Conservation (phyloP, 2,797 vertebrate genomes). For the Apogon hyalosoma region DNA sequence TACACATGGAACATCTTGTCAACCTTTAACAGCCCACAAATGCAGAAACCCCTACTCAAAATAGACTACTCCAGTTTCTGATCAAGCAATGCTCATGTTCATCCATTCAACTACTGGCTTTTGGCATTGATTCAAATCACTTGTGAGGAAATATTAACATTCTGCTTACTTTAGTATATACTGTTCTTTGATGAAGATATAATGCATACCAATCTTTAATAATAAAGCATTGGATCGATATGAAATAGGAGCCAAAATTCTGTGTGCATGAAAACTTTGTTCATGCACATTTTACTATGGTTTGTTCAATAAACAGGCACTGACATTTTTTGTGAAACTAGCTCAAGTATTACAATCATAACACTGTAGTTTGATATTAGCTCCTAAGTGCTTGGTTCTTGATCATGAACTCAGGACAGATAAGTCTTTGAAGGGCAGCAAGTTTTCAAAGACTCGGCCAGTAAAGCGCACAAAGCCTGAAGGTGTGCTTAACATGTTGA, state of each 20-base stretch:
- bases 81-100: neutral
- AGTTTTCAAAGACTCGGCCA: slow-evolving; percentile 73
- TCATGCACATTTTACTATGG: slow-evolving; percentile 62
- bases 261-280: slow-evolving; percentile 51
- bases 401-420: slow-evolving; percentile 58
- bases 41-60: slow-evolving; percentile 17
- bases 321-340: slow-evolving; percentile 48
- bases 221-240: slow-evolving; percentile 51
- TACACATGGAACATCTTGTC: neutral
- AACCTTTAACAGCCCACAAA: slow-evolving; percentile 26
- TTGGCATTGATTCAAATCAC: slow-evolving; percentile 21
- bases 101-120: slow-evolving; percentile 12
- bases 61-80: slow-evolving; percentile 10
- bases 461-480: slow-evolving; percentile 51
- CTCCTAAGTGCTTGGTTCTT: slow-evolving; percentile 54
- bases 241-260: slow-evolving; percentile 45
- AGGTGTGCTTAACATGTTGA: slow-evolving; percentile 68
- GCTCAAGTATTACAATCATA: slow-evolving; percentile 58
- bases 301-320: slow-evolving; percentile 59
- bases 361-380: slow-evolving; percentile 59
- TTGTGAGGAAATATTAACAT: slow-evolving; percentile 23
- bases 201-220: slow-evolving; percentile 43
- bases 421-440: slow-evolving; percentile 54
- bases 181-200: slow-evolving; percentile 38
- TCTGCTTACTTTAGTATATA: slow-evolving; percentile 36